Evolutionary conservation across 2,888 invertebrate genomes (phyloP).

Genomic region (Apotomis capreana): DNA sequence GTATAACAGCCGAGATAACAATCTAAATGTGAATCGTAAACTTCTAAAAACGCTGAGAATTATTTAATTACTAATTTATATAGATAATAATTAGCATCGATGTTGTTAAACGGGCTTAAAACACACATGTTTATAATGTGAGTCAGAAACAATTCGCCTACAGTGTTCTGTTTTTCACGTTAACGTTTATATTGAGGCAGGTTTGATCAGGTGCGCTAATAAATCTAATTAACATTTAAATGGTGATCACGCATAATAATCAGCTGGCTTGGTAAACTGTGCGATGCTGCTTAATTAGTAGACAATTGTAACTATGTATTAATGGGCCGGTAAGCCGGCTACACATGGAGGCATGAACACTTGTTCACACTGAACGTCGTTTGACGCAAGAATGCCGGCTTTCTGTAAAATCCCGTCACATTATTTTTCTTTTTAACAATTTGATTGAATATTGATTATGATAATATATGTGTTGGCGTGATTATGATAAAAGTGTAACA

Average conservation of each 20-base stretch:
- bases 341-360: slow-evolving; percentile 62
- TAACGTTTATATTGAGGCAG: slow-evolving; percentile 53
- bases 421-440: not conserved
- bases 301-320: slow-evolving; percentile 70
- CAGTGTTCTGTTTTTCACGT: slow-evolving; percentile 55
- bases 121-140: slow-evolving; percentile 51
- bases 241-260: slow-evolving; percentile 82
- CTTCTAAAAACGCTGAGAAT: slow-evolving; percentile 22
- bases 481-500: not conserved
- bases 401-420: slow-evolving; percentile 21
- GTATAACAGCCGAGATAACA: slow-evolving; percentile 30
- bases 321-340: slow-evolving; percentile 68
- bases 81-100: slow-evolving; percentile 35
- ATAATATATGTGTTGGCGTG: not conserved
- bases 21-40: slow-evolving; percentile 33
- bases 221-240: slow-evolving; percentile 82
- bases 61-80: slow-evolving; percentile 31
- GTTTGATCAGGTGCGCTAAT: slow-evolving; percentile 77
- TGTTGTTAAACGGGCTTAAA: slow-evolving; percentile 34
- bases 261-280: slow-evolving; percentile 74
- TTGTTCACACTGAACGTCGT: slow-evolving; percentile 63
- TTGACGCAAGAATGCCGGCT: slow-evolving; percentile 57
- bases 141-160: slow-evolving; percentile 51
- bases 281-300: slow-evolving; percentile 75
- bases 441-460: not conserved